Percentiles rank a stretch among this genome's conserved stretches.
These are phyloP conservation scores for Clusia tigrina DNA, from an alignment of 2,888 invertebrate species.

Conservation along the genomic window DNA sequence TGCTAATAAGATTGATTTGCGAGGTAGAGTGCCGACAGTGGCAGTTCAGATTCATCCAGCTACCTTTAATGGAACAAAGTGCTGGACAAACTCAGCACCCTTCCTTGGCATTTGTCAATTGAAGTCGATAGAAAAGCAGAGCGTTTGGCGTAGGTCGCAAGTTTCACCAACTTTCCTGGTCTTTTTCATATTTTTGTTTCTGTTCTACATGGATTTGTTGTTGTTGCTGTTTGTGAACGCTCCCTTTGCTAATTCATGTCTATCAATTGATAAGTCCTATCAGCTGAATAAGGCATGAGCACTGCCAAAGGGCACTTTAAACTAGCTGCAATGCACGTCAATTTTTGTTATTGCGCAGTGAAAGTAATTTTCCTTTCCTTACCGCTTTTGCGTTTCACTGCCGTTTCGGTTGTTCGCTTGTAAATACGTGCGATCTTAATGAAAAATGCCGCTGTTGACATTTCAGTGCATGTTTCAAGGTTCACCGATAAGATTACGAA, in stretches of 20 bases:
- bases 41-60: background rate
- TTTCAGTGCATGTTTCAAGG: too few species aligned
- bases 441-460: background rate
- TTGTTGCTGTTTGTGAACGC: too few species aligned
- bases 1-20: background rate
- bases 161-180: background rate
- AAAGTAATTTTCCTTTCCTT: constrained; percentile 47
- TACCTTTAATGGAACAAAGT: background rate
- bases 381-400: too few species aligned
- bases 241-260: too few species aligned
- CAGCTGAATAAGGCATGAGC: too few species aligned
- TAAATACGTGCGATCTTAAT: background rate
- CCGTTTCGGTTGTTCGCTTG: background rate
- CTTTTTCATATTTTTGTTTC: background rate
- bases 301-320: too few species aligned
- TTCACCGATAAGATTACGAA: too few species aligned
- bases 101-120: background rate
- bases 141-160: background rate
- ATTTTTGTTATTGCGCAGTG: constrained; percentile 49
- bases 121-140: background rate
- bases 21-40: background rate
- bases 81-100: background rate
- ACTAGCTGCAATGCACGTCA: background rate
- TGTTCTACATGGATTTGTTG: too few species aligned
- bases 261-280: too few species aligned